Conservation (phyloP, 2,113 vertebrate species). For the Phodopus roborovskii region DNA sequence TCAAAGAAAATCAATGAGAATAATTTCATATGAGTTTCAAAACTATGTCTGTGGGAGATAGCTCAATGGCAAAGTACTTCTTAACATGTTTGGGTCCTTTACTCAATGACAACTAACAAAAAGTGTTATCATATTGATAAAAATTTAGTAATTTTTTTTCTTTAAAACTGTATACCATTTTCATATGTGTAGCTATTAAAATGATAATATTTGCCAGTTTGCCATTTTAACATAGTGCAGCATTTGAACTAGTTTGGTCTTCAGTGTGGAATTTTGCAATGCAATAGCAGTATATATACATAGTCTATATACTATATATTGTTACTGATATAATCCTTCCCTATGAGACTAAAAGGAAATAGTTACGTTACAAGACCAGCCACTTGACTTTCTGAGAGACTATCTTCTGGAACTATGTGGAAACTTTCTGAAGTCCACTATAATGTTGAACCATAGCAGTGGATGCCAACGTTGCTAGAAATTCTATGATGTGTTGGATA, state of each 20-base stretch:
- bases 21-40: background rate
- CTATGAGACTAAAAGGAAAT: background rate
- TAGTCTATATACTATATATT: background rate
- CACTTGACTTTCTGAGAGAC: background rate
- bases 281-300: no score
- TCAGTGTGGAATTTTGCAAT: background rate
- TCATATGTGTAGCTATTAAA: background rate
- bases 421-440: background rate
- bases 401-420: background rate
- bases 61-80: background rate
- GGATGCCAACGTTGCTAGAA: background rate
- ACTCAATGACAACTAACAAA: background rate
- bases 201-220: background rate
- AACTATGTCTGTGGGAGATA: background rate
- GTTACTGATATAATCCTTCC: background rate
- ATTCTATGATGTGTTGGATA: background rate
- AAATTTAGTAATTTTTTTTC: background rate
- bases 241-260: background rate
- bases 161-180: slow-evolving; percentile 14
- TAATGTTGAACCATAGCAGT: background rate
- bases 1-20: slow-evolving; percentile 15
- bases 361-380: background rate
- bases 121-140: background rate
- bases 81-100: background rate
- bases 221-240: background rate